phyloP scores from a whole-genome alignment of 2,797 vertebrate genomes.

The Mallotus villosus region DNA sequence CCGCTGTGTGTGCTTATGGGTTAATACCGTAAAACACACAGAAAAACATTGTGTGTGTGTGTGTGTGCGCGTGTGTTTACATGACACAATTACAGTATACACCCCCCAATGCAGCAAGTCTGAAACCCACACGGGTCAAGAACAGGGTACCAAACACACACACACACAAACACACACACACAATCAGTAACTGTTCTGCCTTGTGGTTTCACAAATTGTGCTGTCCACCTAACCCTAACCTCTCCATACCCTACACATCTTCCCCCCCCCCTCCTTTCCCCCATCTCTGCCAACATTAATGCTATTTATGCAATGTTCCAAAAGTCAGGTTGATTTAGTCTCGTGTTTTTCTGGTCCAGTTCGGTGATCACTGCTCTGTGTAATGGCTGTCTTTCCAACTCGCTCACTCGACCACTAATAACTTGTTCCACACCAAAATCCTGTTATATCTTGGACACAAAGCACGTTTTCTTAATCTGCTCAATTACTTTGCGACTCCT shows the following conservation, averaged over 20 bases:
- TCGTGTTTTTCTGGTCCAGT: conserved; percentile 43
- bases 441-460: conserved; percentile 67
- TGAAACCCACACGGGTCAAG: not conserved
- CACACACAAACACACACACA: no score
- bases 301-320: conserved; percentile 32
- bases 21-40: not conserved
- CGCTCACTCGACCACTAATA: conserved; percentile 49
- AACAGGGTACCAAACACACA: not conserved
- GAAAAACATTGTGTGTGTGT: not conserved
- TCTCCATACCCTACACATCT: no score
- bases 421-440: conserved; percentile 56
- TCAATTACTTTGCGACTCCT: conserved; percentile 64
- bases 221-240: not conserved
- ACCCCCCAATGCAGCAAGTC: not conserved
- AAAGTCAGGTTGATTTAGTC: conserved; percentile 35
- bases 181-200: not conserved
- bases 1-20: not conserved
- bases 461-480: conserved; percentile 62
- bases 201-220: not conserved
- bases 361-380: conserved; percentile 49
- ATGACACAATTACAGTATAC: not conserved
- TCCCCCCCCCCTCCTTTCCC: not conserved
- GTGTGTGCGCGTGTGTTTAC: not conserved
- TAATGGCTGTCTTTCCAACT: conserved; percentile 58
- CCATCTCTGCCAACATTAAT: not conserved